Evolutionary conservation across 2,888 invertebrate species (phyloP), one percentile per base, ranked within the genome.

Genomic region (Stenichneumon culpator): DNA sequence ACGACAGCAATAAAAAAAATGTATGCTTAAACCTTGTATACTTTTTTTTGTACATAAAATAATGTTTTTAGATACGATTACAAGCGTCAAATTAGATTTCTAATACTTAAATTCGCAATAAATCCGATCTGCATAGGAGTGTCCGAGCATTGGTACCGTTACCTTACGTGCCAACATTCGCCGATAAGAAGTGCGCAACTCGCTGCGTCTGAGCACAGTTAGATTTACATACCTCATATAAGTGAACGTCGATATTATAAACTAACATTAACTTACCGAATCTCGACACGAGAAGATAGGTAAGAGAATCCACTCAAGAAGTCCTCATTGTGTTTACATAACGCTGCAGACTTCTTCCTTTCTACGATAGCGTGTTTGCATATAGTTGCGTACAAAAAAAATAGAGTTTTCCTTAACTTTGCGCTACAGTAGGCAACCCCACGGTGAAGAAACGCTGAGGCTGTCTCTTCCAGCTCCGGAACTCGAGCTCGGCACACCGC

Each of bases 401-500:
- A 52, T 22, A 25, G 0, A 36, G 50, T 77, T 89, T 87, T 92
- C 90, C 92, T 93, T 94, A 89, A 94, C 91, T 88, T 57, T 83
- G 77, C 86, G 78, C 25, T 65, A 86, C 94, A 97, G 97, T 93
- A 96, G 94, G 93, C 95, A 94, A 86, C 95, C 96, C 4, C 97
- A 97, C 92, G 95, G 96, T 25, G 97, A 97, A 91, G 95, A 95
- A 90, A 95, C 95, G 2, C 91, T 96, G 86, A 95, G 95, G 90
- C 93, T 97, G 89, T 95, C 95, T 63, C 95, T 96, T 65, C 96
- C 96, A 28, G 94, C 95, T 3, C 95, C 96, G 80, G 95, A 96
- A 14, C 94, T 97, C 52, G 96, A 96, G 90, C 94, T 97, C 83
- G 97, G 97, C 6, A 95, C 96, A 0, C 97, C 97, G 77, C 97